Conservation (phyloP, 2,888 invertebrate species). For the Linyphia triangularis region DNA sequence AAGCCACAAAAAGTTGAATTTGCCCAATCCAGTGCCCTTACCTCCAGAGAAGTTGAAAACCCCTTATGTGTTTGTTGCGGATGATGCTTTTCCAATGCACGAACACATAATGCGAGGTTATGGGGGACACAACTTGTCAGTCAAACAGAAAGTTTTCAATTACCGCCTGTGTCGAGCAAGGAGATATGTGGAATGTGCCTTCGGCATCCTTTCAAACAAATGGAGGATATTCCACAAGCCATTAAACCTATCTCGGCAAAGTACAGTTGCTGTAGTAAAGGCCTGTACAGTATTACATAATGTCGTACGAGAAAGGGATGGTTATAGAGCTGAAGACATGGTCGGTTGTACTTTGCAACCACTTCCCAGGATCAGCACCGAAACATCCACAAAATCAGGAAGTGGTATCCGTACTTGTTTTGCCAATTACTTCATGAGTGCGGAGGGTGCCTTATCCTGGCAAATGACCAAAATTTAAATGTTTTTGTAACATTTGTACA, state of each 20-base stretch:
- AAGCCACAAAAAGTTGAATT: not conserved
- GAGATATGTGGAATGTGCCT: conserved; percentile 15
- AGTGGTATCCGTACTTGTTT: not conserved
- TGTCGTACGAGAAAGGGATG: not conserved
- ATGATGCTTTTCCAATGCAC: conserved; percentile 4
- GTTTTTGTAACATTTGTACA: too few relatives aligned
- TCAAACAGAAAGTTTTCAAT: not conserved
- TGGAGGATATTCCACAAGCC: conserved; percentile 32
- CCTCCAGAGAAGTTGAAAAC: not conserved
- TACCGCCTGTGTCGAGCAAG: not conserved
- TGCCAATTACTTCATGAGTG: not conserved
- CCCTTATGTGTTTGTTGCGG: not conserved
- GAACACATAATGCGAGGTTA: not conserved
- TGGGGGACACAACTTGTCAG: not conserved
- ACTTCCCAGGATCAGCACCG: not conserved
- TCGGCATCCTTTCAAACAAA: conserved; percentile 23
- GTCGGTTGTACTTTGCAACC: not conserved
- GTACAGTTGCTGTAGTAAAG: not conserved
- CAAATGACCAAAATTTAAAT: not conserved
- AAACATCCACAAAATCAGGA: not conserved
- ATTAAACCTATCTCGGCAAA: not conserved
- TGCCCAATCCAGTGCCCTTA: not conserved
- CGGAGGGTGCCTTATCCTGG: not conserved
- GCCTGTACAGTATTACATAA: conserved; percentile 2
- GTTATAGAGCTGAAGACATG: not conserved